A percentile compares a stretch with the other conserved stretches of the same genome.
Evolutionary conservation across 2,113 vertebrate species (phyloP).

Genomic region (Gracilinanus agilis): DNA sequence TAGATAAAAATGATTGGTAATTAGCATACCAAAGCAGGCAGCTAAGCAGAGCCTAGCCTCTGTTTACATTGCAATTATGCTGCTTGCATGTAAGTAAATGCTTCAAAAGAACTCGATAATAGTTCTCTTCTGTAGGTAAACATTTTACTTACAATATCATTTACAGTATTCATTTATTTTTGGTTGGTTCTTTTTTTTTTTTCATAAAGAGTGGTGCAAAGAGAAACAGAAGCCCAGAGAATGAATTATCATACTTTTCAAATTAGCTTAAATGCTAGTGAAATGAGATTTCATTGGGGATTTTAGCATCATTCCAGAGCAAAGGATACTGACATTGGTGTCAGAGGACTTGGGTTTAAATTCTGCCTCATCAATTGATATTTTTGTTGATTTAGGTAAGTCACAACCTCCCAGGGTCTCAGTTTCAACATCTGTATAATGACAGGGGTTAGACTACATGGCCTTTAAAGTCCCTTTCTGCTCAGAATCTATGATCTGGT

Average conservation of each 20-base stretch:
- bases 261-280: neutral
- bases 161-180: neutral
- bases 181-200: neutral
- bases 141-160: neutral
- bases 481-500: neutral
- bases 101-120: constrained; percentile 2
- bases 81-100: neutral
- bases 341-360: neutral
- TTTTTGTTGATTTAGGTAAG: neutral
- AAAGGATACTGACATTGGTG: neutral
- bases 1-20: neutral
- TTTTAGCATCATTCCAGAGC: neutral
- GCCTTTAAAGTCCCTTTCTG: neutral
- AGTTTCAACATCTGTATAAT: neutral
- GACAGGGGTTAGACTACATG: neutral
- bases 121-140: neutral
- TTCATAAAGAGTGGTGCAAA: neutral
- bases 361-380: neutral
- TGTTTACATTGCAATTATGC: constrained; percentile 2
- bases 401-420: neutral
- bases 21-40: neutral
- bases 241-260: neutral
- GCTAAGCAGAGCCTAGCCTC: constrained; percentile 6
- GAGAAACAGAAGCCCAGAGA: neutral
- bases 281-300: neutral